Evolutionary conservation across 2,113 vertebrate genomes (phyloP), one percentile per base, ranked within the genome.

Genomic region (Onychorhynchus coronatus): DNA sequence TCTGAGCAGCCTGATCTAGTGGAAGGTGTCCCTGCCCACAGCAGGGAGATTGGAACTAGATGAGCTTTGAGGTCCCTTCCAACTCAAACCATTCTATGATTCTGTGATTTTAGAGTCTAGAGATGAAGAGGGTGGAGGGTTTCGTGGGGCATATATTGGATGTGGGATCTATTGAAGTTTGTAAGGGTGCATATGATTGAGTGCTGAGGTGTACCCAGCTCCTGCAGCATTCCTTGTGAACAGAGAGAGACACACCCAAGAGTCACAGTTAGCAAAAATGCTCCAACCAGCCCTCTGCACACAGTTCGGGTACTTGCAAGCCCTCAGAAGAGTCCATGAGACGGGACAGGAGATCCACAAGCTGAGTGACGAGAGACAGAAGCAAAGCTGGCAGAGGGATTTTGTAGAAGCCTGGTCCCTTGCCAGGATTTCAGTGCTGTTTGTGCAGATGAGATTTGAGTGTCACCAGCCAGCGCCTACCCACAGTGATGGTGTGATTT

Each of bases 371-470:
- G 81, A 75, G 66, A 79, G n/a, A 35, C 10, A 46, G 46, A 59
- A 81, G 44, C 0, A 1, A 66, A 71, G 35, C 22, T 79, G 59
- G 33, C 33, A 59, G 30, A 85, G 21, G 24, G 27, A 59, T 83
- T 90, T 67, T 93, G 63, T 71, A 46, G 71, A 80, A 88, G 31
- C 27, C 67, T 96, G 78, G 33, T 74, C 6, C 6, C 33, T 35
- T 76, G 94, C 87, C 89, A 93, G 78, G 30, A 75, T 73, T 91
- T 83, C 75, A 28, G 75, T 67, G 71, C 85, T 63, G 88, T 56
- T 82, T 3, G 0, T 92, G 90, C 63, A 94, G 91, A 94, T 66
- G 85, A 95, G 77, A 49, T 78, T 52, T 35, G 53, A 47, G 62
- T 71, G 78, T 88, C 88, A 73, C 93, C 94, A 95, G 88, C 53